Evolutionary conservation across 2,113 vertebrate genomes (phyloP).

Genomic region (Esox niger): DNA sequence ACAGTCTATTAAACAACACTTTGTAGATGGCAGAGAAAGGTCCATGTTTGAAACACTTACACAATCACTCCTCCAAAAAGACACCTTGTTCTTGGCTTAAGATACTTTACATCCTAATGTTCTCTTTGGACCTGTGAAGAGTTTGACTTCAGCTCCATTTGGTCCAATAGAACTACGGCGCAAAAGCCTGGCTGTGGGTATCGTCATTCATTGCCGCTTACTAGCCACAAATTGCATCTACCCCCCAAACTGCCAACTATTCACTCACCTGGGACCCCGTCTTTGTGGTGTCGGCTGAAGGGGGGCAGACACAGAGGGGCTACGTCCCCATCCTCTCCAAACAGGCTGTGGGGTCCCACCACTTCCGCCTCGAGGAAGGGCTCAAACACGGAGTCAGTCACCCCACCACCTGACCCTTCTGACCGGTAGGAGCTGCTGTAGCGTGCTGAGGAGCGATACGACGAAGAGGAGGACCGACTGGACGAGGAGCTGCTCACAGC

Average conservation of each 20-base stretch:
- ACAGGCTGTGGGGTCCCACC: constrained; percentile 42
- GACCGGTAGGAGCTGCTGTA: constrained; percentile 62
- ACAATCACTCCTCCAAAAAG: too few relatives aligned
- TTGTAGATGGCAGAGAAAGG: too few relatives aligned
- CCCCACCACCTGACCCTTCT: constrained; percentile 43
- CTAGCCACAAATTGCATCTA: background rate
- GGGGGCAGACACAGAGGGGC: constrained; percentile 35
- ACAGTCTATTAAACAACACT: constrained; percentile 1
- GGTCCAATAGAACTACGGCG: too few relatives aligned
- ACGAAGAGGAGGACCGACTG: constrained; percentile 63
- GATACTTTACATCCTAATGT: too few relatives aligned
- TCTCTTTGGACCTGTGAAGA: too few relatives aligned
- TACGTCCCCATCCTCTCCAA: constrained; percentile 52
- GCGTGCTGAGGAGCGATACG: constrained; percentile 57
- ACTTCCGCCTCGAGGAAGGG: constrained; percentile 51
- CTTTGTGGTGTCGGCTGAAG: constrained; percentile 46
- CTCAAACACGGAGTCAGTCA: constrained; percentile 54
- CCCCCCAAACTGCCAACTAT: constrained; percentile 7
- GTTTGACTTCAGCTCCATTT: too few relatives aligned
- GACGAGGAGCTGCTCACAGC: constrained; percentile 51
- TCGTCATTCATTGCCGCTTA: too few relatives aligned
- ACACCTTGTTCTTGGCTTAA: too few relatives aligned
- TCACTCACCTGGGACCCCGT: constrained; percentile 63
- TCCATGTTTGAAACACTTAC: too few relatives aligned
- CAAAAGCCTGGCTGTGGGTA: too few relatives aligned